Conservation (phyloP, 2,113 vertebrate species). For the Neogobius melanostomus region DNA sequence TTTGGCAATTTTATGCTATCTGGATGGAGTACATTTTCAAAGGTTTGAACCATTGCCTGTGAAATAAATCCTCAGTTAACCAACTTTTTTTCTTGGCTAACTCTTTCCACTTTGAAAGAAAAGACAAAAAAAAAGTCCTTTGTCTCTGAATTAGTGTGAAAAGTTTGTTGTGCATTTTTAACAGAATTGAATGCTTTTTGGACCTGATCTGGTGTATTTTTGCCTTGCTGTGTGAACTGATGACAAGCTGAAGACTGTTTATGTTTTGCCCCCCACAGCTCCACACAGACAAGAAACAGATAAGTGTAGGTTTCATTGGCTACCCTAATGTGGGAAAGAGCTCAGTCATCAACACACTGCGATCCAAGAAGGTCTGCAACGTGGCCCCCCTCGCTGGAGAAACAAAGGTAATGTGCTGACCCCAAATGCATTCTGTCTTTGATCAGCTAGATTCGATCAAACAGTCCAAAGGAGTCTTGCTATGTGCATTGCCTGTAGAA, state of each 20-base stretch:
- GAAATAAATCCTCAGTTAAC: background rate
- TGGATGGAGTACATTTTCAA: background rate
- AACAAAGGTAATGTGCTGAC: slow-evolving; percentile 84
- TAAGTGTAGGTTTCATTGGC: slow-evolving; percentile 97
- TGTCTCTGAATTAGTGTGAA: background rate
- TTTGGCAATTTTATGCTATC: background rate
- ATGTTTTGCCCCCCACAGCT: slow-evolving; percentile 76
- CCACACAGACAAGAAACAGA: slow-evolving; percentile 98
- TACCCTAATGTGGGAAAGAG: slow-evolving; percentile 99
- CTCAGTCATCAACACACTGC: slow-evolving; percentile 93
- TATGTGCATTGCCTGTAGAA: slow-evolving; percentile 10
- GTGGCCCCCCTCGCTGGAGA: slow-evolving; percentile 96
- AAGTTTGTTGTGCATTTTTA: slow-evolving; percentile 20
- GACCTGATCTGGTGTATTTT: slow-evolving; percentile 15
- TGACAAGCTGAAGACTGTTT: slow-evolving; percentile 26
- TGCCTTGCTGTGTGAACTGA: slow-evolving; percentile 7
- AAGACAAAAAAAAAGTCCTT: background rate
- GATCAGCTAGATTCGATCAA: background rate
- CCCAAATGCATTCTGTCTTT: background rate
- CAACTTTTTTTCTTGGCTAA: background rate
- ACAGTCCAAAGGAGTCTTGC: background rate
- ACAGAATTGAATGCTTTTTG: slow-evolving; percentile 13
- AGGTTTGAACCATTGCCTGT: background rate
- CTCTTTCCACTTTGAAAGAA: background rate
- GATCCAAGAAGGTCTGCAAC: slow-evolving; percentile 97